Evolutionary conservation across 30 jellyfish, hydroid and myxozoan species (phyloP), one percentile per base, ranked within the genome.

Genomic region (Sanderia malayensis): DNA sequence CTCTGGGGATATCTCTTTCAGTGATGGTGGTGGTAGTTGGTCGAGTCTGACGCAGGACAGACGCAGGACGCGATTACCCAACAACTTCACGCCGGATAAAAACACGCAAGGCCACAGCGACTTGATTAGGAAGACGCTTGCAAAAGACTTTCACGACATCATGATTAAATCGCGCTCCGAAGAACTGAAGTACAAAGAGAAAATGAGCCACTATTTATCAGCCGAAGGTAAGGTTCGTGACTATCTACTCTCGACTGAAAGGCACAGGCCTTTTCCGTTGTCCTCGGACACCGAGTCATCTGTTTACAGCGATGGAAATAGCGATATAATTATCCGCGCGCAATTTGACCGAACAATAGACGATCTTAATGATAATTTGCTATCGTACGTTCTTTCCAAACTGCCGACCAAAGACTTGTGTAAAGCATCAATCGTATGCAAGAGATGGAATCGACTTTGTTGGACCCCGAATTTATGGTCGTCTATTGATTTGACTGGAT

Each of bases 391-490:
- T 24, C 80, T 87, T 45, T 61, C 88, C 8, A 33, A 73, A 63
- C 55, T 87, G 0, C 44, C 89, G 25, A 87, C 96, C 24, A 58
- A 76, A 30, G 89, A 67, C 60, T 58, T 87, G 13, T 76, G 92
- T 37, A 58, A 71, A 22, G 82, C 73, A 2, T 80, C 96, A 17
- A 55, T 49, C 2, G 94, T 80, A 3, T 79, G 96, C 58, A 80
- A 63, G 32, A 65, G 70, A 22, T 87, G 96, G 96, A 32, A 80
- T 65, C 37, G 63, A 37, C 26, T 87, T n/a, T 72, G 82, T 31
- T 81, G 91, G 86, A 68, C 86, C 15, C 82, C 90, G 1, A 91
- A 87, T 13, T 34, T 87, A 28, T 87, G 96, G 96, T n/a, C 86
- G 0, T 58, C 44, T 25, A 87, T 87, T 26, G 80, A 67, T 32